Evolutionary conservation across 2,888 invertebrate species (phyloP).

Genomic region (Crematogaster levior): DNA sequence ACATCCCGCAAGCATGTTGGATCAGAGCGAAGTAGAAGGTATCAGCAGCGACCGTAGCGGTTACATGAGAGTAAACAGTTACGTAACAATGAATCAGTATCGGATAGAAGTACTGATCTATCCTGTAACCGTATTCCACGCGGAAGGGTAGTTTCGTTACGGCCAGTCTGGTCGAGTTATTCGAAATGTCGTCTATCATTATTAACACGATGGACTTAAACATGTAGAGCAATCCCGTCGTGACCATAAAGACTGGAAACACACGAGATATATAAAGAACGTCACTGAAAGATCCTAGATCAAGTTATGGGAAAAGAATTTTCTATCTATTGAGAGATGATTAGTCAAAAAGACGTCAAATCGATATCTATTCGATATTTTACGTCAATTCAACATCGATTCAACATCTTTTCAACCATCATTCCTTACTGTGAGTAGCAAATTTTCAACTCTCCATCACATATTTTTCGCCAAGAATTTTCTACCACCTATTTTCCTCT

Average conservation of each 20-base stretch:
- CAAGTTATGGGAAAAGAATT: too few relatives aligned
- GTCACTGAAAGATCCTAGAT: background rate
- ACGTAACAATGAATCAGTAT: constrained; percentile 33
- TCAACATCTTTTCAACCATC: too few relatives aligned
- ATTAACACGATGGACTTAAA: constrained; percentile 39
- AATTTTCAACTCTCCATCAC: background rate
- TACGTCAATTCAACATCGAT: too few relatives aligned
- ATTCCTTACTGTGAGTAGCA: too few relatives aligned
- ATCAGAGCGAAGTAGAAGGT: constrained; percentile 26
- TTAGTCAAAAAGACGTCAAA: too few relatives aligned
- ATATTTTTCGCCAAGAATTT: background rate
- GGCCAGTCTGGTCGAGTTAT: constrained; percentile 21
- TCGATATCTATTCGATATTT: too few relatives aligned
- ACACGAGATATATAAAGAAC: background rate
- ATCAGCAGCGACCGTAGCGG: constrained; percentile 36
- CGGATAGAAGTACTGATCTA: constrained; percentile 33
- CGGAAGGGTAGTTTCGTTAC: constrained; percentile 42
- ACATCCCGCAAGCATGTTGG: constrained; percentile 50
- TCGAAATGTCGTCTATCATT: constrained; percentile 37
- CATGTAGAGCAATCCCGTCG: constrained; percentile 39
- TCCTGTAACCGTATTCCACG: constrained; percentile 31
- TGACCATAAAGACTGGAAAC: constrained; percentile 6
- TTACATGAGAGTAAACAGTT: constrained; percentile 34
- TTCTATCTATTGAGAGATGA: too few relatives aligned
- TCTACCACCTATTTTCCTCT: background rate